A percentile compares a stretch with the other conserved stretches of the same genome.
phyloP scores from a whole-genome alignment of 2,113 vertebrate genomes.

The Otus sunia region DNA sequence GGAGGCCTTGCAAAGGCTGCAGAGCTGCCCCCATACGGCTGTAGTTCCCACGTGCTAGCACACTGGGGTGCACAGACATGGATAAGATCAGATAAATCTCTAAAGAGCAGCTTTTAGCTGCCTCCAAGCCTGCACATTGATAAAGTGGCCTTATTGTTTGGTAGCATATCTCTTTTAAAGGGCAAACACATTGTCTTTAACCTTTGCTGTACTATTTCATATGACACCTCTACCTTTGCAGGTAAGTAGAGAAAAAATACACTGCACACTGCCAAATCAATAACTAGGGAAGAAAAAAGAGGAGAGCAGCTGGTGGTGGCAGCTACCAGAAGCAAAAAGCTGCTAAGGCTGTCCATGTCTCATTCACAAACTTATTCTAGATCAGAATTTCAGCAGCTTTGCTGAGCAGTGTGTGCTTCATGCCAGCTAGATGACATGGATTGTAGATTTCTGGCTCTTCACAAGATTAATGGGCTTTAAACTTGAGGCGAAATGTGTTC shows the following conservation, averaged over 20 bases:
- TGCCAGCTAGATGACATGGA: neutral
- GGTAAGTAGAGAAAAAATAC: neutral
- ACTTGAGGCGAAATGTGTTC: neutral
- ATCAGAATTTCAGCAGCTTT: conserved; percentile 10
- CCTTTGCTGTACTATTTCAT: neutral
- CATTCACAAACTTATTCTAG: neutral
- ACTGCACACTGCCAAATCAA: neutral
- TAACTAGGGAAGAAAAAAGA: neutral
- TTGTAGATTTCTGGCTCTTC: neutral
- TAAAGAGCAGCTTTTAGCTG: neutral
- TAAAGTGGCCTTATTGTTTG: neutral
- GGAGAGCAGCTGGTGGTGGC: neutral
- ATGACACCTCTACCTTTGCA: neutral
- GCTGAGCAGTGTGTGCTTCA: neutral
- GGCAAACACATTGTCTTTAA: neutral
- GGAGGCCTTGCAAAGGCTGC: neutral
- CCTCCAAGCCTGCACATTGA: neutral
- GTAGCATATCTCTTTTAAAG: neutral
- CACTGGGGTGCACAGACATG: neutral
- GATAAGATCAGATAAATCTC: neutral
- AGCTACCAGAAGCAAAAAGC: neutral
- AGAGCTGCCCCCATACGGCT: neutral
- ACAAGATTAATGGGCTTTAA: conserved; percentile 41
- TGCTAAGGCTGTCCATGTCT: neutral
- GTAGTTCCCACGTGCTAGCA: neutral